These are phyloP conservation scores for Bathynomus jamesi DNA, from an alignment of 1,140 invertebrate species.

Conservation along the genomic window DNA sequence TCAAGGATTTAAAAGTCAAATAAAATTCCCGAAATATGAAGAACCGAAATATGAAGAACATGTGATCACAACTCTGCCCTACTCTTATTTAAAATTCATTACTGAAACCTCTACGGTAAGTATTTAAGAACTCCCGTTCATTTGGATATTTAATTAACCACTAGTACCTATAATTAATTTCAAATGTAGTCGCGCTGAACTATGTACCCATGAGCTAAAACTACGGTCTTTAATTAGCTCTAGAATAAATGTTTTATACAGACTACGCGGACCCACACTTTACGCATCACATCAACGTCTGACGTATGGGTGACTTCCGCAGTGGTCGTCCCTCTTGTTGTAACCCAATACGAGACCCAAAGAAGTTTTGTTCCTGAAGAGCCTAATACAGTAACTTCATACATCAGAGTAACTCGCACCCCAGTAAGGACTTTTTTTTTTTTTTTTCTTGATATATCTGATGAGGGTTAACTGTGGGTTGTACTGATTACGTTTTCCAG, in stretches of 20 bases:
- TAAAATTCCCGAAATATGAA: too few species aligned
- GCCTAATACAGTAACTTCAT: background rate
- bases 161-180: too few species aligned
- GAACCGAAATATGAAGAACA: too few species aligned
- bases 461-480: background rate
- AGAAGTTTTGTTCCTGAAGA: background rate
- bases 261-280: background rate
- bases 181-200: background rate
- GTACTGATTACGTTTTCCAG: background rate
- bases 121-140: background rate
- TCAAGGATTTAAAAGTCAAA: too few species aligned
- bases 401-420: background rate
- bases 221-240: background rate
- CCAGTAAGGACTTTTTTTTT: background rate
- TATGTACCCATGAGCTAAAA: background rate
- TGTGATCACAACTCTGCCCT: too few species aligned
- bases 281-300: background rate
- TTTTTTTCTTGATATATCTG: background rate
- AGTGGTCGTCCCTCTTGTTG: background rate
- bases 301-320: background rate
- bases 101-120: background rate
- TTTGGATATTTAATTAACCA: too few species aligned
- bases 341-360: background rate
- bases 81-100: too few species aligned
- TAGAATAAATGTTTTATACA: background rate